Percentiles rank a stretch among this genome's conserved stretches.
These are phyloP conservation scores for Tragelaphus strepsiceros DNA, from an alignment of 2,113 vertebrate species.

Conservation along the genomic window DNA sequence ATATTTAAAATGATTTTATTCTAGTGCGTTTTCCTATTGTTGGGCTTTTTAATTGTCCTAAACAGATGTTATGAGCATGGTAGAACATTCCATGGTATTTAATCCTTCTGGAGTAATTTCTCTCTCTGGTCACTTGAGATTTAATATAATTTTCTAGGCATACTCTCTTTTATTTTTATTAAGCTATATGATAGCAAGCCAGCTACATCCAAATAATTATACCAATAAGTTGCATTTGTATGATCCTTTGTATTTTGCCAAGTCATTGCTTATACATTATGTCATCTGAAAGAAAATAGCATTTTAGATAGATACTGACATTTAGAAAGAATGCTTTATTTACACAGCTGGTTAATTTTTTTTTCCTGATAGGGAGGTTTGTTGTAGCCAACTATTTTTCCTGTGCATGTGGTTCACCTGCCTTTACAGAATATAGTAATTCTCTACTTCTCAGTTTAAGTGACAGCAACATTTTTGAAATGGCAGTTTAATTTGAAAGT, in stretches of 20 bases:
- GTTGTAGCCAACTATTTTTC: neutral
- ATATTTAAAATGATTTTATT: neutral
- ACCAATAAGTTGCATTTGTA: neutral
- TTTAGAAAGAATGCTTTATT: slow-evolving; percentile 46
- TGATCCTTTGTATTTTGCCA: neutral
- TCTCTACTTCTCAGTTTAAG: neutral
- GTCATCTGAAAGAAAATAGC: neutral
- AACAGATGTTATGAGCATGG: neutral
- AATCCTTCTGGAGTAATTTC: neutral
- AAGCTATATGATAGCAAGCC: neutral
- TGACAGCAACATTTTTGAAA: slow-evolving; percentile 27
- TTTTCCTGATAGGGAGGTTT: neutral
- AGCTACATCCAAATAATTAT: neutral
- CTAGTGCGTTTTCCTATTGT: neutral
- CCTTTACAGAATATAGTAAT: slow-evolving; percentile 32
- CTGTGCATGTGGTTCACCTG: neutral
- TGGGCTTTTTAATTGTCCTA: neutral
- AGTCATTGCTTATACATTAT: neutral
- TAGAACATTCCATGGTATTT: neutral
- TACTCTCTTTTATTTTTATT: neutral
- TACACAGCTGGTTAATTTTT: slow-evolving; percentile 34
- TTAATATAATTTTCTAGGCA: neutral
- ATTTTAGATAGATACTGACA: neutral
- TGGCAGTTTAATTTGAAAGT: slow-evolving; percentile 32
- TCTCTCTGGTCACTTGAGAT: neutral